These are phyloP conservation scores for Linyphia triangularis DNA, from an alignment of 2,888 invertebrate genomes.

Conservation along the genomic window DNA sequence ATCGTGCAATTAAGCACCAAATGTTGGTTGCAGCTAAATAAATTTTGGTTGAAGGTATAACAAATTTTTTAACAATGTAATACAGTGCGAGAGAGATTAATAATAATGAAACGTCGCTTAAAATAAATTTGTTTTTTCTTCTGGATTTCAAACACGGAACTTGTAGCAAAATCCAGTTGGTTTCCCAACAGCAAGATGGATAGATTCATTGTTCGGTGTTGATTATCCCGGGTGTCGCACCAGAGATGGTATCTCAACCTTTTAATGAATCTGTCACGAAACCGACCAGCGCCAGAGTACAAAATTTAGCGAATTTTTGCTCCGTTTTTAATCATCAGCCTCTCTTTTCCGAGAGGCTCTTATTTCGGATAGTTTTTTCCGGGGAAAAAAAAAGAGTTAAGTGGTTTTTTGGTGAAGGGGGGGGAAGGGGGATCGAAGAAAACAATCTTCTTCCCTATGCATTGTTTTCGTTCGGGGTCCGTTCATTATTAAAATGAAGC, in stretches of 20 bases:
- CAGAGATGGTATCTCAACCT: slow-evolving; percentile 53
- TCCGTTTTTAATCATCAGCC: slow-evolving; percentile 46
- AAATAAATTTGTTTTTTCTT: no score
- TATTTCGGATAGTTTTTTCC: slow-evolving; percentile 4
- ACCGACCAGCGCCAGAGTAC: background rate
- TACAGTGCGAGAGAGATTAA: no score
- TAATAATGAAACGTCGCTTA: no score
- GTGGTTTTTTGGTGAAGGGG: slow-evolving; percentile 34
- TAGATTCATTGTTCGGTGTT: slow-evolving; percentile 63
- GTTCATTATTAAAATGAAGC: slow-evolving; percentile 15
- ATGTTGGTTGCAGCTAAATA: no score
- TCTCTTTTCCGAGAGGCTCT: background rate
- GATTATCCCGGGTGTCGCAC: slow-evolving; percentile 40
- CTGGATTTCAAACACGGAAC: background rate
- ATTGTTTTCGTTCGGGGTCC: background rate
- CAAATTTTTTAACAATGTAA: no score
- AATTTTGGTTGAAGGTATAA: no score
- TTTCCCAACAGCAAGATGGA: slow-evolving; percentile 46
- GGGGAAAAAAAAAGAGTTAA: slow-evolving; percentile 46
- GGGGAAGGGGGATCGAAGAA: no score
- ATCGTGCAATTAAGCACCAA: no score
- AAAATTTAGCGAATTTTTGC: slow-evolving; percentile 38
- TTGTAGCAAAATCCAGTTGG: no score
- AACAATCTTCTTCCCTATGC: background rate
- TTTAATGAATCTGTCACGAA: slow-evolving; percentile 69